Conservation (phyloP, 2,797 vertebrate species). For the Hoplostethus mediterraneus region DNA sequence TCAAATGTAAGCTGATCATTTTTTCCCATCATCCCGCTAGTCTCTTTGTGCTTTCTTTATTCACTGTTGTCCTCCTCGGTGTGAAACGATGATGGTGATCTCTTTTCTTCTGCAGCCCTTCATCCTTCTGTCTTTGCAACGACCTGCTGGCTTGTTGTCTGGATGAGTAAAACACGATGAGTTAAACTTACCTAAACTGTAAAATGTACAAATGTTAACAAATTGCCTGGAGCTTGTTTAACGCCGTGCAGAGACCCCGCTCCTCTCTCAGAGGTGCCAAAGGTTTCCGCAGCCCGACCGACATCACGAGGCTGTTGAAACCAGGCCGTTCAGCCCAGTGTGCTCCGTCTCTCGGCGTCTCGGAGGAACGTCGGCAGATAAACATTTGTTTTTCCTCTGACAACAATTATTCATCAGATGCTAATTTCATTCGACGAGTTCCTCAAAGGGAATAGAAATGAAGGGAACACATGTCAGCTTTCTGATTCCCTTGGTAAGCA, state of each 20-base stretch:
- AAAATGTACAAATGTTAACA: background rate
- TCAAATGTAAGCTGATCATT: too few species aligned
- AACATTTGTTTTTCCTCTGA: slow-evolving; percentile 39
- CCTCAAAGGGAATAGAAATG: slow-evolving; percentile 46
- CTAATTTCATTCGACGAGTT: slow-evolving; percentile 47
- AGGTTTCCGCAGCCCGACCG: slow-evolving; percentile 2
- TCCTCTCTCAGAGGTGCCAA: background rate
- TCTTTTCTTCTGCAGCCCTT: slow-evolving; percentile 7
- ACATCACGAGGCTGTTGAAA: background rate
- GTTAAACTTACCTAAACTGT: background rate
- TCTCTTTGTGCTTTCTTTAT: background rate
- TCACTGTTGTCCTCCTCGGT: background rate
- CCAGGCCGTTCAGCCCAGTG: too few species aligned
- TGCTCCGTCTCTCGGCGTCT: background rate
- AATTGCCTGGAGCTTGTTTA: background rate
- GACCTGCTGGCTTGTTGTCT: background rate
- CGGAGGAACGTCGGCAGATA: background rate
- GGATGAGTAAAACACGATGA: too few species aligned
- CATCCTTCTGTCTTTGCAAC: background rate
- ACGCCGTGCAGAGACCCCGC: background rate
- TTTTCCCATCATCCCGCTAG: background rate
- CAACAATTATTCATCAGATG: slow-evolving; percentile 61
- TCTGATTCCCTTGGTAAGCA: slow-evolving; percentile 39
- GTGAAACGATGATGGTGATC: slow-evolving; percentile 5
- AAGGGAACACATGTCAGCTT: slow-evolving; percentile 41